Evolutionary conservation across 2,888 invertebrate species (phyloP).

Genomic region (Liodrosophila aerea): DNA sequence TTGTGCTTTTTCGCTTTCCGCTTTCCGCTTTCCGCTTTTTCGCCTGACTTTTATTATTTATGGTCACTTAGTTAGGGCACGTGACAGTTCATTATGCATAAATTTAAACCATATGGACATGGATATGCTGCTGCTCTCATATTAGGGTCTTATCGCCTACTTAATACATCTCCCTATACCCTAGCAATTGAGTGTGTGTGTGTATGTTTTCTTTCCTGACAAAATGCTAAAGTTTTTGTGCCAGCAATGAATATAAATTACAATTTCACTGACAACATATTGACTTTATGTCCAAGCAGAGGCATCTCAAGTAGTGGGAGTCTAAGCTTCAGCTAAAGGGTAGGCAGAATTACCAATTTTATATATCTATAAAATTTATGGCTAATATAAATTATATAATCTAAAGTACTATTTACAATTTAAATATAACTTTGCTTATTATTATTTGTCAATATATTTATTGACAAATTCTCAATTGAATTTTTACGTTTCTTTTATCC

Average conservation of each 20-base stretch:
- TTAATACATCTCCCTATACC: slow-evolving; percentile 18
- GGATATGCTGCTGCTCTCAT: slow-evolving; percentile 22
- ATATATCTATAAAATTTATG: too few species aligned
- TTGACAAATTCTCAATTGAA: too few species aligned
- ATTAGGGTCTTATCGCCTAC: slow-evolving; percentile 42
- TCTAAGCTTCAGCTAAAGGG: neutral
- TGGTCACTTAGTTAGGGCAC: slow-evolving; percentile 52
- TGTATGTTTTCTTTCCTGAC: slow-evolving; percentile 22
- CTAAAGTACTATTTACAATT: too few species aligned
- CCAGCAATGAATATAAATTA: slow-evolving; percentile 48
- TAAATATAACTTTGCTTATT: too few species aligned
- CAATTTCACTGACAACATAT: slow-evolving; percentile 20
- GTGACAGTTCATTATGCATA: slow-evolving; percentile 59
- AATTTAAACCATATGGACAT: slow-evolving; percentile 55
- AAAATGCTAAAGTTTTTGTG: slow-evolving; percentile 40
- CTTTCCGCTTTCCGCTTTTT: slow-evolving; percentile 12
- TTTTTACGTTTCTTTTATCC: too few species aligned
- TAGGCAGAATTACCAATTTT: too few species aligned
- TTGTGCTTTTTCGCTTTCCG: slow-evolving; percentile 16
- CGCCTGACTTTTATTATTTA: slow-evolving; percentile 54
- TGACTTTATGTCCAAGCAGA: slow-evolving; percentile 4
- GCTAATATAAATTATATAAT: too few species aligned
- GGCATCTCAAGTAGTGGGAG: neutral
- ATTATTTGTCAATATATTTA: too few species aligned
- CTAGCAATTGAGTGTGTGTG: slow-evolving; percentile 5